Conservation (phyloP, 2,797 vertebrate species). For the Loris lydekkerianus region DNA sequence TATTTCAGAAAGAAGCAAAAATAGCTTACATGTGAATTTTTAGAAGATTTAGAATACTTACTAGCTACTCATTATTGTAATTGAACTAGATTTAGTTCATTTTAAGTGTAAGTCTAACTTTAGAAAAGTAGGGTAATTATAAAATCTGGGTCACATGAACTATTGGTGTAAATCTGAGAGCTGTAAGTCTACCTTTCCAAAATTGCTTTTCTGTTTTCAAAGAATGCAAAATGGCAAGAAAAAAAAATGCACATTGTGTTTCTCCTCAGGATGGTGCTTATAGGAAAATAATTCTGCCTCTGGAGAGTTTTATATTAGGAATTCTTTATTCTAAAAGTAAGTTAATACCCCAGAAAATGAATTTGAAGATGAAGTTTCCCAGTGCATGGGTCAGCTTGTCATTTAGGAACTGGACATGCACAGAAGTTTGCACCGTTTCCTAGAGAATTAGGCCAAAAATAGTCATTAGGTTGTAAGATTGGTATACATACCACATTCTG, state of each 20-base stretch:
- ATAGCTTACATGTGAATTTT: constrained; percentile 5
- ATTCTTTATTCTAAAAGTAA: constrained; percentile 53
- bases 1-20: constrained; percentile 51
- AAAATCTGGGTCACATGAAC: constrained; percentile 67
- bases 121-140: constrained; percentile 59
- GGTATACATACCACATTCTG: background rate
- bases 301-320: constrained; percentile 40
- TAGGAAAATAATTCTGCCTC: constrained; percentile 50
- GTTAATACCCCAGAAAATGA: constrained; percentile 32
- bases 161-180: constrained; percentile 16
- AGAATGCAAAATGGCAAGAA: constrained; percentile 47
- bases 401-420: background rate
- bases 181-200: background rate
- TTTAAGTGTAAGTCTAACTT: constrained; percentile 56
- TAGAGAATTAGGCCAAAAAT: constrained; percentile 28
- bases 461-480: background rate
- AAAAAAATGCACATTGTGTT: background rate
- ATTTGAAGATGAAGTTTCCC: constrained; percentile 15
- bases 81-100: constrained; percentile 59
- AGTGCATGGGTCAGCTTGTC: background rate
- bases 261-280: constrained; percentile 41
- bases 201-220: constrained; percentile 66
- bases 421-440: background rate
- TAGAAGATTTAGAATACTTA: constrained; percentile 33
- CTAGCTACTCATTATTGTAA: constrained; percentile 50